These are phyloP conservation scores for Charaxes varanes DNA, from an alignment of 1,140 invertebrate species.

Conservation along the genomic window DNA sequence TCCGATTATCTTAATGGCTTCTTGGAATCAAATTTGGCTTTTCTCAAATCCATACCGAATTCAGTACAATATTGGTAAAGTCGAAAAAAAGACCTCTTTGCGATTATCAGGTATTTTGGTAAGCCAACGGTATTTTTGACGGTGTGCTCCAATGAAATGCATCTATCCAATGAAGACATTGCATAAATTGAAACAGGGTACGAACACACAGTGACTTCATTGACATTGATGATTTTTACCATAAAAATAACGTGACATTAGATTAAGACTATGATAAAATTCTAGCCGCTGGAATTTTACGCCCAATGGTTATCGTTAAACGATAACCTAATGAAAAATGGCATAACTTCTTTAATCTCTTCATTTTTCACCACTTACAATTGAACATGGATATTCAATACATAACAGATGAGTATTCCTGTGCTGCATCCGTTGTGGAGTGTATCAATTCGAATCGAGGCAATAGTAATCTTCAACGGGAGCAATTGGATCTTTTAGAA, in stretches of 20 bases:
- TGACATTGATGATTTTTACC: too few relatives aligned
- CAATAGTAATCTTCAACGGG: slow-evolving; percentile 45
- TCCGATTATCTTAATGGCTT: slow-evolving; percentile 17
- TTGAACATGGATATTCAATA: slow-evolving; percentile 60
- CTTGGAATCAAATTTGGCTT: slow-evolving; percentile 11
- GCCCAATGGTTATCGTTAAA: slow-evolving; percentile 15
- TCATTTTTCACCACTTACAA: too few relatives aligned
- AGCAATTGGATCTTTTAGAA: slow-evolving; percentile 35
- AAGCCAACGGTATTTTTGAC: slow-evolving; percentile 14
- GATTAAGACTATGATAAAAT: slow-evolving; percentile 16
- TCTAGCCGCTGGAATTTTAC: slow-evolving; percentile 9
- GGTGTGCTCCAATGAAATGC: slow-evolving; percentile 10
- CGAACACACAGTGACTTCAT: too few relatives aligned
- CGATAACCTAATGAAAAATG: slow-evolving; percentile 11
- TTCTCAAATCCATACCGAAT: slow-evolving; percentile 17
- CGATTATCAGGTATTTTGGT: slow-evolving; percentile 13
- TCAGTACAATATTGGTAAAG: slow-evolving; percentile 13
- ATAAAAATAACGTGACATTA: slow-evolving; percentile 2
- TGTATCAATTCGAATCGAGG: slow-evolving; percentile 54
- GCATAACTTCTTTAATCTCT: slow-evolving; percentile 14
- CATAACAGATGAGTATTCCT: slow-evolving; percentile 52
- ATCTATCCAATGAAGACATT: slow-evolving; percentile 8
- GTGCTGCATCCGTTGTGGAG: slow-evolving; percentile 36
- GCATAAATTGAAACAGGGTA: slow-evolving; percentile 22
- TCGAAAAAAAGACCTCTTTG: slow-evolving; percentile 17